Evolutionary conservation across 64 coral and sea anemone species (phyloP).

Genomic region (Catalaphyllia jardinei): DNA sequence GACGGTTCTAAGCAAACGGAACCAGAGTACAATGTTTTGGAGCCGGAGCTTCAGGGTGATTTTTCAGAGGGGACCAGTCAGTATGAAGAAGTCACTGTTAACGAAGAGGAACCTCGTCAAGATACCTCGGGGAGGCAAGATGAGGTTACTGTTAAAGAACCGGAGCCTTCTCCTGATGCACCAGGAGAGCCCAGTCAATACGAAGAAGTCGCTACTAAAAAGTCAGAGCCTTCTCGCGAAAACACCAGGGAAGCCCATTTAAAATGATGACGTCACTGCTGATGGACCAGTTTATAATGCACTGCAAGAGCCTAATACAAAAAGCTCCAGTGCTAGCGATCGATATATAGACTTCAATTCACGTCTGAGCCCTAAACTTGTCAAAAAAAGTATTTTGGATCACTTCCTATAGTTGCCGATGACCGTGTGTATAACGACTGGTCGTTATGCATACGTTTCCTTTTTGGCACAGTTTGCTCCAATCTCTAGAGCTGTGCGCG

Average conservation of each 20-base stretch:
- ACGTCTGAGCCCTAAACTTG: too few species aligned
- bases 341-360: too few species aligned
- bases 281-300: neutral
- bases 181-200: neutral
- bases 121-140: neutral
- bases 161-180: neutral
- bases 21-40: neutral
- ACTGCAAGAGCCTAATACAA: neutral
- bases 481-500: too few species aligned
- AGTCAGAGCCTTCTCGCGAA: neutral
- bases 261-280: neutral
- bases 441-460: too few species aligned
- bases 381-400: too few species aligned
- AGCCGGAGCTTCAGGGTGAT: neutral
- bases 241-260: neutral
- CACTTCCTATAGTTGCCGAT: too few species aligned
- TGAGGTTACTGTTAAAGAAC: neutral
- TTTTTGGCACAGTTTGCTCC: too few species aligned
- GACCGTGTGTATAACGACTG: too few species aligned
- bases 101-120: too few species aligned
- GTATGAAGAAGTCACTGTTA: neutral
- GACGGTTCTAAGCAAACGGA: neutral
- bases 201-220: too few species aligned
- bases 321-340: neutral
- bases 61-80: neutral